Percentiles rank a stretch among this genome's conserved stretches.
phyloP scores from a whole-genome alignment of 53 echinoderm and acorn worm species.

The Holothuria scabra region DNA sequence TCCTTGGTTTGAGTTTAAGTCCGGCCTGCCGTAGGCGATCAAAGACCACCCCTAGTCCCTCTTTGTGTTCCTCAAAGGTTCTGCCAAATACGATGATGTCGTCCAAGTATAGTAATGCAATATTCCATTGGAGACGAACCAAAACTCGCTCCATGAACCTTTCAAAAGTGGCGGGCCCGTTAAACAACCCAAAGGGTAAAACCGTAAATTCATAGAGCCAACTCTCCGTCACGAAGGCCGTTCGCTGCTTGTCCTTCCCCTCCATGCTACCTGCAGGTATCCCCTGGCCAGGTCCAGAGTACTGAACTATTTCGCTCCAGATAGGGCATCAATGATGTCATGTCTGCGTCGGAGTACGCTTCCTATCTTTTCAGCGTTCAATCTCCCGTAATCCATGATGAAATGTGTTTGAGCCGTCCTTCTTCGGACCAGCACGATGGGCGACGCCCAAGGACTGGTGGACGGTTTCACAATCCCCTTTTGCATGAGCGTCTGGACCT shows the following conservation, averaged over 20 bases:
- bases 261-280: conserved; percentile 55
- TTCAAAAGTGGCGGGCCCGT: conserved; percentile 52
- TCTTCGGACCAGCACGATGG: conserved; percentile 44
- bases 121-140: conserved; percentile 53
- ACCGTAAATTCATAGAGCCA: conserved; percentile 44
- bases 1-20: no score
- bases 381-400: conserved; percentile 50
- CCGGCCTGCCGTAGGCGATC: background rate
- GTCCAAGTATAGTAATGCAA: conserved; percentile 47
- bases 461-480: conserved; percentile 62
- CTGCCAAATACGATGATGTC: conserved; percentile 62
- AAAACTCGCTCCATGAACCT: conserved; percentile 52
- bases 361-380: conserved; percentile 51
- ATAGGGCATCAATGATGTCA: conserved; percentile 44
- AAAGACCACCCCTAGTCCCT: background rate
- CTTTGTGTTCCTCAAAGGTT: conserved; percentile 41
- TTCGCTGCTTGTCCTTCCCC: conserved; percentile 21
- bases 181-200: conserved; percentile 50
- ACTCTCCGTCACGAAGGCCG: conserved; percentile 42
- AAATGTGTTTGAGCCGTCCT: conserved; percentile 48
- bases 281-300: conserved; percentile 56
- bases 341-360: conserved; percentile 52
- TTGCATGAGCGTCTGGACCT: conserved; percentile 55
- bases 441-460: no score
- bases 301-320: conserved; percentile 41